A percentile compares a stretch with the other conserved stretches of the same genome.
These are phyloP conservation scores for Parauchenoglanis ngamensis DNA, from an alignment of 2,797 vertebrate genomes.

Conservation along the genomic window DNA sequence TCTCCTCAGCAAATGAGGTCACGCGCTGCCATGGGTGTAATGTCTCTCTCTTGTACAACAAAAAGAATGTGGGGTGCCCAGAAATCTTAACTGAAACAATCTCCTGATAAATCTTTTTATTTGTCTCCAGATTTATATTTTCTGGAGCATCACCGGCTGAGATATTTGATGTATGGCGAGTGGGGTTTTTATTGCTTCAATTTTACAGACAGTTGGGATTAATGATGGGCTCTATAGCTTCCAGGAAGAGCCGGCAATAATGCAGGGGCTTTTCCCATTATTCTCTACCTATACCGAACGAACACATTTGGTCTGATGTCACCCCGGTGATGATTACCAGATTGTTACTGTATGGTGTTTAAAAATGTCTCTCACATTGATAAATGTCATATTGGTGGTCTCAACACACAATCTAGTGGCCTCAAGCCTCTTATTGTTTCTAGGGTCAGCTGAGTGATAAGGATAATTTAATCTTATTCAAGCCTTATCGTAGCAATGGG, in stretches of 20 bases:
- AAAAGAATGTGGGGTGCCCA: constrained; percentile 72
- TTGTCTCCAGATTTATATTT: constrained; percentile 79
- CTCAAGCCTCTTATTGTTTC: constrained; percentile 59
- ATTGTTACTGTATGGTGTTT: constrained; percentile 70
- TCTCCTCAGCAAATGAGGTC: constrained; percentile 81
- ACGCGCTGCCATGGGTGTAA: constrained; percentile 79
- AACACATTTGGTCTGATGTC: constrained; percentile 75
- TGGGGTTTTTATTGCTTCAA: constrained; percentile 80
- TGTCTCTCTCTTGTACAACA: constrained; percentile 82
- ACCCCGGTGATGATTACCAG: constrained; percentile 67
- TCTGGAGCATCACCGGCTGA: constrained; percentile 58
- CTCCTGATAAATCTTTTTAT: constrained; percentile 73
- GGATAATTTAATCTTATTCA: constrained; percentile 63
- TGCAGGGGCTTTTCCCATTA: constrained; percentile 71
- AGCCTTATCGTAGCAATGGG: constrained; percentile 49
- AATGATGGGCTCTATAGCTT: constrained; percentile 76
- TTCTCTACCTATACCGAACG: constrained; percentile 67
- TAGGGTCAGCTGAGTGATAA: constrained; percentile 57
- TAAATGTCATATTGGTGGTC: constrained; percentile 70
- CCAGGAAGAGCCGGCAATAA: constrained; percentile 75
- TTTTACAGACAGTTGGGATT: constrained; percentile 84
- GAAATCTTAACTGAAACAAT: constrained; percentile 80
- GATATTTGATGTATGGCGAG: constrained; percentile 75
- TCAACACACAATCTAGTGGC: constrained; percentile 64
- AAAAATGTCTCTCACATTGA: constrained; percentile 70